These are phyloP conservation scores for Stenolophus ochropezus DNA, from an alignment of 2,888 invertebrate genomes.

Conservation along the genomic window DNA sequence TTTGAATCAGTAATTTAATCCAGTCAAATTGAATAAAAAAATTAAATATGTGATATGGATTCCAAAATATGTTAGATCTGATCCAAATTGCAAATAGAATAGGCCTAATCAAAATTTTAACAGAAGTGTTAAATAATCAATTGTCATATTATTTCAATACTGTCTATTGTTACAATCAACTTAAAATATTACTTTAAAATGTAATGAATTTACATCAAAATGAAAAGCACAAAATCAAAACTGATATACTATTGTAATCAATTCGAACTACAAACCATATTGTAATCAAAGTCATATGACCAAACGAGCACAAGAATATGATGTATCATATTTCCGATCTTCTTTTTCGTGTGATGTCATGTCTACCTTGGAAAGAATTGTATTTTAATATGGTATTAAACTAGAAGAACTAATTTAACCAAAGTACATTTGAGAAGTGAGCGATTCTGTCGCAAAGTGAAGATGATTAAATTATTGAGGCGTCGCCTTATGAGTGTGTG, in stretches of 20 bases:
- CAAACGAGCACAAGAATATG: background rate
- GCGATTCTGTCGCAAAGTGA: constrained; percentile 50
- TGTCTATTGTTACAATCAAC: too few relatives aligned
- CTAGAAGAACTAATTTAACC: constrained; percentile 66
- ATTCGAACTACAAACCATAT: background rate
- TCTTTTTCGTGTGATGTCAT: background rate
- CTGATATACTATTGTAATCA: background rate
- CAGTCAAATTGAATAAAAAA: too few relatives aligned
- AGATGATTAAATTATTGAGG: constrained; percentile 61
- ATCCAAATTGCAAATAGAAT: too few relatives aligned
- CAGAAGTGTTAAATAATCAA: too few relatives aligned
- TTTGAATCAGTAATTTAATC: too few relatives aligned
- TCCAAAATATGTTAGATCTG: too few relatives aligned
- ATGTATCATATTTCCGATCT: background rate
- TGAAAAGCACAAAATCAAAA: background rate
- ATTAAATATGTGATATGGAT: too few relatives aligned
- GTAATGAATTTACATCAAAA: too few relatives aligned
- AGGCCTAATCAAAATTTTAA: too few relatives aligned
- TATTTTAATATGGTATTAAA: constrained; percentile 69
- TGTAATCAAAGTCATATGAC: background rate
- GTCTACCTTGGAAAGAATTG: constrained; percentile 63
- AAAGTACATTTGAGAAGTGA: constrained; percentile 65
- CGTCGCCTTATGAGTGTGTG: constrained; percentile 50
- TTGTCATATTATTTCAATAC: too few relatives aligned
- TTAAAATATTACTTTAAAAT: too few relatives aligned